Percentiles rank a stretch among this genome's conserved stretches.
Conservation (phyloP, 2,113 vertebrate species). For the Lutjanus erythropterus region DNA sequence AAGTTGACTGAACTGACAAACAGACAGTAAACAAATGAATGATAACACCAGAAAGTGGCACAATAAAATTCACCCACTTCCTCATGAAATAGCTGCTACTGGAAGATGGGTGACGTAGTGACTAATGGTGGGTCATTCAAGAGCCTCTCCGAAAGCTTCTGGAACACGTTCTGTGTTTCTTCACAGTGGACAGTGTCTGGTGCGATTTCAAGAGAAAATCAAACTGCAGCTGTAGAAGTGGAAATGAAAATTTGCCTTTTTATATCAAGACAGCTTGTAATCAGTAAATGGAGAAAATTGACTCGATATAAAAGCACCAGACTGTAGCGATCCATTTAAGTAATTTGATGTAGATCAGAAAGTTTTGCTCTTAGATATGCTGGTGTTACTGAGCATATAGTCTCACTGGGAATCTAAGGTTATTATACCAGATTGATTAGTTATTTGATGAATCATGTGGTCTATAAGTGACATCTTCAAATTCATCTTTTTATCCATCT, state of each 20-base stretch:
- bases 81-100: neutral
- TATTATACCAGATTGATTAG: neutral
- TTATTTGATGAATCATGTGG: too few species aligned
- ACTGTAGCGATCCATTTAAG: neutral
- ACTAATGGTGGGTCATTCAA: neutral
- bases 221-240: neutral
- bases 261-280: neutral
- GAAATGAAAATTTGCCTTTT: neutral
- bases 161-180: neutral
- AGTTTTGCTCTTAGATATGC: neutral
- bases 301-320: too few species aligned
- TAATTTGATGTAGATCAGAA: neutral
- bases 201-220: too few species aligned
- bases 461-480: neutral
- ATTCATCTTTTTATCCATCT: neutral
- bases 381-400: neutral
- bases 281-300: neutral
- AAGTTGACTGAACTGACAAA: neutral
- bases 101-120: neutral
- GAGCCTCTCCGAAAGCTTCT: neutral
- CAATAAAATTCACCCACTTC: neutral
- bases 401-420: neutral
- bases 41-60: neutral
- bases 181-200: neutral
- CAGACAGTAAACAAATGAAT: neutral